Evolutionary conservation across 2,888 invertebrate genomes (phyloP).

Genomic region (Lasius platythorax): DNA sequence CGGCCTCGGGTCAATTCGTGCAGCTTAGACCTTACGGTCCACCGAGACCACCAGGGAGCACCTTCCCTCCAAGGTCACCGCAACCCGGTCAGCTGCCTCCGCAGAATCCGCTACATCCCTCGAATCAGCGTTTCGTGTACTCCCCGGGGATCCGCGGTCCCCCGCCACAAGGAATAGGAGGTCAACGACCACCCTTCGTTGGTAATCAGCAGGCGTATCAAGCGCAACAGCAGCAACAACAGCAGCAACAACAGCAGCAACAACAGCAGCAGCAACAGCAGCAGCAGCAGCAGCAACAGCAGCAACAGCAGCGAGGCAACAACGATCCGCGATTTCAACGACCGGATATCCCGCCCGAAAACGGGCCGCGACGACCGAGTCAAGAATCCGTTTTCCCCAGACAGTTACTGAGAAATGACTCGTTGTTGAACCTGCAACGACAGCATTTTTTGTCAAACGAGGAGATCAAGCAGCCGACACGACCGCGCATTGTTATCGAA

Average conservation of each 20-base stretch:
- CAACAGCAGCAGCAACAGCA: conserved; percentile 50
- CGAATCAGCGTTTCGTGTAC: conserved; percentile 62
- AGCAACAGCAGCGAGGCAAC: conserved; percentile 48
- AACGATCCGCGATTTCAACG: conserved; percentile 61
- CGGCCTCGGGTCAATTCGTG: conserved; percentile 81
- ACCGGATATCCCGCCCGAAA: conserved; percentile 44
- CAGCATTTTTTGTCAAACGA: conserved; percentile 45
- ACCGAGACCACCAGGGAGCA: conserved; percentile 68
- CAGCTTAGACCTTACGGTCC: conserved; percentile 75
- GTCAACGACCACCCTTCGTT: conserved; percentile 62
- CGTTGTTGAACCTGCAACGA: conserved; percentile 56
- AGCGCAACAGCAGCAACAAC: conserved; percentile 31
- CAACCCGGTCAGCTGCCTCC: conserved; percentile 59
- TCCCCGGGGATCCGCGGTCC: conserved; percentile 52
- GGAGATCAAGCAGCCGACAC: conserved; percentile 62
- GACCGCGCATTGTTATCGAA: conserved; percentile 69
- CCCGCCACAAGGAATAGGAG: conserved; percentile 54
- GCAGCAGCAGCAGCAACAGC: background rate
- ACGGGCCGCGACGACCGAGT: conserved; percentile 33
- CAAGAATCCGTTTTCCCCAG: conserved; percentile 45
- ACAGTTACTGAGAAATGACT: conserved; percentile 75
- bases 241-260: conserved; percentile 17
- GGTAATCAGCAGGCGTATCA: conserved; percentile 56
- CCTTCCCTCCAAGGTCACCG: conserved; percentile 62
- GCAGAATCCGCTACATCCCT: conserved; percentile 45